Base-by-base conservation (phyloP, 2,113 vertebrate species). In the Eulemur macaco region DNA sequence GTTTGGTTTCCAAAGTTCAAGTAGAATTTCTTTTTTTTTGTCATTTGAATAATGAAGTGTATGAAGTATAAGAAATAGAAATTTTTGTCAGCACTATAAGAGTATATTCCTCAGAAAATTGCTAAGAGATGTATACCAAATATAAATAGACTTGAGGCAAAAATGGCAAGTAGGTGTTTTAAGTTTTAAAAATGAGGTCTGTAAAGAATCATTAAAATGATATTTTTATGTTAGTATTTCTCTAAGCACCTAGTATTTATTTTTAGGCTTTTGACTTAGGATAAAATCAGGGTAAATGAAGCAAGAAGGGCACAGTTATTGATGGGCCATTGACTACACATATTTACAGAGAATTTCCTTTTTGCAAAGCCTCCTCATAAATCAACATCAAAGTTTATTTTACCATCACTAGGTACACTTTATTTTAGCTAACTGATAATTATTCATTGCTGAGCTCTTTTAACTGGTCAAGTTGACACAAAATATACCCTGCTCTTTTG, bases 291-390 rank as follows among this genome's bases (percentile, higher is more conserved):
- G 64, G 82, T 92, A 94, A 96, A 97, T 90, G 95, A 97, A 90
- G 94, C 90, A 85, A 87, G 66, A 74, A 94, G 64, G 52, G 45
- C 47, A 88, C 31, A 39, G 92, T 96, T 97, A 97, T 87, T 95
- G 93, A 96, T 95, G 96, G 81, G 39, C 91, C 77, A 92, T n/a
- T 92, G 94, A 92, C 47, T 78, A 31, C 37, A 87, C 42, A 45
- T 80, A 74, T 82, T 97, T 97, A 92, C 73, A 96, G 66, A 97
- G 80, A 95, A 92, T 97, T 96, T 87, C 42, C 80, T 78, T 94
- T 95, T 91, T 71, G 25, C 54, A 77, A 71, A 95, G 64, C 6
- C 27, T 42, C 56, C 92, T 96, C 58, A 71, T 73, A 90, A 96
- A 96, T 97, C 89, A 96, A 73, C 93, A 96, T 58, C 5, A 23